Conservation (phyloP, 2,888 invertebrate species). For the Cephus rjabovi region DNA sequence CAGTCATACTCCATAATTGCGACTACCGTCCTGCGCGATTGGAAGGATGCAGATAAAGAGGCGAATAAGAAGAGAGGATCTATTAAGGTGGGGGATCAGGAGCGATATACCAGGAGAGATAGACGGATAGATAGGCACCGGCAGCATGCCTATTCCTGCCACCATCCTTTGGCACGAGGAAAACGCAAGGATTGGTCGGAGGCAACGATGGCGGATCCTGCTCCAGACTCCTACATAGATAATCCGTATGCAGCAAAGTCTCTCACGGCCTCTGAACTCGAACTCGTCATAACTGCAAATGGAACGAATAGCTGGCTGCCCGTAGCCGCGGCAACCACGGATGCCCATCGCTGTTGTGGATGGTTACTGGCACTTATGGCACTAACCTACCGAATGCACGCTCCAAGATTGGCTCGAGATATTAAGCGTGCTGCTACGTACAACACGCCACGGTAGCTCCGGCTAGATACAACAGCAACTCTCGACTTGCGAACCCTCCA, state of each 20-base stretch:
- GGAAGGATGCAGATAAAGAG: constrained; percentile 14
- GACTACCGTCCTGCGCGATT: constrained; percentile 40
- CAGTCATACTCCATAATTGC: constrained; percentile 63
- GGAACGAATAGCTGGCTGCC: constrained; percentile 58
- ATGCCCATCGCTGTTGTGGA: constrained; percentile 51
- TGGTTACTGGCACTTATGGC: constrained; percentile 57
- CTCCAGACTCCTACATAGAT: constrained; percentile 1
- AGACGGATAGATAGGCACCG: neutral
- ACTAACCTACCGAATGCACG: constrained; percentile 56
- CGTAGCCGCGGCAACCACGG: constrained; percentile 51
- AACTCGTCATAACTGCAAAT: constrained; percentile 65
- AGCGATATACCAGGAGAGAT: neutral
- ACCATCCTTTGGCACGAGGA: neutral
- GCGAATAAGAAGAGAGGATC: constrained; percentile 10
- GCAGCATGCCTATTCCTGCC: neutral
- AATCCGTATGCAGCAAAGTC: constrained; percentile 40
- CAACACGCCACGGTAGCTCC: constrained; percentile 2
- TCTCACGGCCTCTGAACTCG: constrained; percentile 64
- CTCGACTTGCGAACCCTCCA: neutral
- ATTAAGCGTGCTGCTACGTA: constrained; percentile 48
- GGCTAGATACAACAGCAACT: neutral
- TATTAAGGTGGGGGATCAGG: neutral
- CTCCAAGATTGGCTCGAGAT: constrained; percentile 60
- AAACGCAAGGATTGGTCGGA: neutral
- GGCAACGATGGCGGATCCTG: neutral